phyloP scores from a whole-genome alignment of 1,140 invertebrate species.

The Macrocentrus cingulum region DNA sequence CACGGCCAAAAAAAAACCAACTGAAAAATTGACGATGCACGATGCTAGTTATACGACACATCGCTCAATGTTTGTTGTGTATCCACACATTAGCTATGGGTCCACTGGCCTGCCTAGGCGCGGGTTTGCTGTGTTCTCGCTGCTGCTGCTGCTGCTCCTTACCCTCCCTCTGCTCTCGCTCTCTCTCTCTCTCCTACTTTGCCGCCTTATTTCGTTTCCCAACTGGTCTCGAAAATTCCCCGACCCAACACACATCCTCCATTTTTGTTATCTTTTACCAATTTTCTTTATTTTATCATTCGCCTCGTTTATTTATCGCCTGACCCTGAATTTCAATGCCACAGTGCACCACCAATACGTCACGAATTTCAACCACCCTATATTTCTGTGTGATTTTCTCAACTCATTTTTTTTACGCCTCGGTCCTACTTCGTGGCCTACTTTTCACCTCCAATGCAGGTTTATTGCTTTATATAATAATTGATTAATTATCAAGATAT shows the following conservation, averaged over 20 bases:
- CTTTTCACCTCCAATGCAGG: not conserved
- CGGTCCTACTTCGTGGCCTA: slow-evolving; percentile 17
- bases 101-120: slow-evolving; percentile 39
- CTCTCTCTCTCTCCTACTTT: slow-evolving; percentile 24
- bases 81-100: slow-evolving; percentile 36
- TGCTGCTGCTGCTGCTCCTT: slow-evolving; percentile 22
- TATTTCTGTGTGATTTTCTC: not conserved
- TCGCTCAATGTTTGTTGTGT: slow-evolving; percentile 43
- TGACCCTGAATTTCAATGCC: slow-evolving; percentile 36
- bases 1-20: too few species aligned
- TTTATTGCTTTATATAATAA: not conserved
- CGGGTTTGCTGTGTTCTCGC: slow-evolving; percentile 37
- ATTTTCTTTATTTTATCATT: slow-evolving; percentile 9
- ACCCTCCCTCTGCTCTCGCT: slow-evolving; percentile 22
- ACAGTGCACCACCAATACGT: not conserved
- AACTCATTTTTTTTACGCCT: not conserved
- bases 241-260: too few species aligned
- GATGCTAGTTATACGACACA: too few species aligned
- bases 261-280: slow-evolving; percentile 15
- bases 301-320: slow-evolving; percentile 28
- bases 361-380: not conserved
- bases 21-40: too few species aligned
- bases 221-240: too few species aligned
- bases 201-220: slow-evolving; percentile 18
- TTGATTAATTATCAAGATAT: too few species aligned